These are phyloP conservation scores for Polyergus mexicanus DNA, from an alignment of 1,140 invertebrate genomes.

Conservation along the genomic window DNA sequence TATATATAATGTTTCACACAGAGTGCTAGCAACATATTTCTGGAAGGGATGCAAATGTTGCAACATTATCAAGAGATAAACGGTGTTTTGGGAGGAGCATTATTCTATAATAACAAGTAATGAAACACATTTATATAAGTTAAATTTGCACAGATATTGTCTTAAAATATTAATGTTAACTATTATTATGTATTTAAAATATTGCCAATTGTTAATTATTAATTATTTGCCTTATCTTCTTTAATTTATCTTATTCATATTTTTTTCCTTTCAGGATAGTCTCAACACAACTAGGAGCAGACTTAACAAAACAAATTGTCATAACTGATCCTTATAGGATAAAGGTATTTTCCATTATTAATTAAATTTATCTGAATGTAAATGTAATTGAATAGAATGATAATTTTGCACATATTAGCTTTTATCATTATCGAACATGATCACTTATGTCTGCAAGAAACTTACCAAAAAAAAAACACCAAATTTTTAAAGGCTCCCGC, in stretches of 20 bases:
- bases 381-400: constrained; percentile 2
- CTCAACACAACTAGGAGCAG: constrained; percentile 91
- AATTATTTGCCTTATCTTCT: neutral
- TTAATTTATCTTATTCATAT: constrained; percentile 38
- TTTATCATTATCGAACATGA: neutral
- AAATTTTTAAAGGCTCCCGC: constrained; percentile 88
- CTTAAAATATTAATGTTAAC: neutral
- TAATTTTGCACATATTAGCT: neutral
- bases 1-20: constrained; percentile 81
- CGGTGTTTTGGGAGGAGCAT: constrained; percentile 91
- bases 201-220: constrained; percentile 3
- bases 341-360: constrained; percentile 86
- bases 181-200: neutral
- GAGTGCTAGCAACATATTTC: constrained; percentile 93
- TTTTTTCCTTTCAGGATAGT: constrained; percentile 89
- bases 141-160: constrained; percentile 34
- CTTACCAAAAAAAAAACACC: neutral
- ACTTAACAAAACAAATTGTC: constrained; percentile 92
- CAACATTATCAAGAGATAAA: constrained; percentile 91
- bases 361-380: constrained; percentile 29
- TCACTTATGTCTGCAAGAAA: neutral
- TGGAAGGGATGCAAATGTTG: constrained; percentile 93
- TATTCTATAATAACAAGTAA: constrained; percentile 94
- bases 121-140: constrained; percentile 48
- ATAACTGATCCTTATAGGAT: constrained; percentile 93